Evolutionary conservation across 2,113 vertebrate species (phyloP).

Genomic region (Nesoenas mayeri): DNA sequence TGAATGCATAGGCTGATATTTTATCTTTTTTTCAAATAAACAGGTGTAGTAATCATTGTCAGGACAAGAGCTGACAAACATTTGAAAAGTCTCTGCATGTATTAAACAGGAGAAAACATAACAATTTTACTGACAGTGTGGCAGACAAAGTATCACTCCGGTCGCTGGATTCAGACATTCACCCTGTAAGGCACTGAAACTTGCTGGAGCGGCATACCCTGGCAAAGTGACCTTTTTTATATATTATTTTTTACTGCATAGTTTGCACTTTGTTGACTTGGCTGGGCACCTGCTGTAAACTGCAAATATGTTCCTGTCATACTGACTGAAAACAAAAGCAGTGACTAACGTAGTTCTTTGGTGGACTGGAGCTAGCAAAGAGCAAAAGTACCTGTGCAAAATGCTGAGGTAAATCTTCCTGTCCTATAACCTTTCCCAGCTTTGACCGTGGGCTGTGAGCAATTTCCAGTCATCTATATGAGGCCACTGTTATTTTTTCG

Average conservation of each 20-base stretch:
- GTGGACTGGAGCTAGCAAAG: neutral
- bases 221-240: conserved; percentile 65
- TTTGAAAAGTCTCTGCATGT: neutral
- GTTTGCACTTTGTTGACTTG: conserved; percentile 56
- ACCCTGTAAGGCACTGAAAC: conserved; percentile 35
- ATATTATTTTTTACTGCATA: conserved; percentile 53
- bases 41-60: conserved; percentile 15
- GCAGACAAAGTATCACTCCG: neutral
- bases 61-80: neutral
- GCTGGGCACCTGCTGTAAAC: conserved; percentile 60
- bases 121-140: neutral
- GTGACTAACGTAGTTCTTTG: neutral
- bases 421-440: conserved; percentile 27
- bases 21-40: neutral
- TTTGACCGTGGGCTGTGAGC: neutral
- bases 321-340: conserved; percentile 32
- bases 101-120: neutral
- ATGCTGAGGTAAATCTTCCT: conserved; percentile 52
- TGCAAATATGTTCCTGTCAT: conserved; percentile 62
- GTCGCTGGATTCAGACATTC: neutral
- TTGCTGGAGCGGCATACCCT: conserved; percentile 51
- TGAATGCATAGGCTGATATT: neutral
- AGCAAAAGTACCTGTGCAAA: conserved; percentile 21
- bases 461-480: neutral
- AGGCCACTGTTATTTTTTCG: neutral